Percentiles rank a stretch among this genome's conserved stretches.
These are phyloP conservation scores for Rhinoraja longicauda DNA, from an alignment of 2,797 vertebrate genomes.

Conservation along the genomic window DNA sequence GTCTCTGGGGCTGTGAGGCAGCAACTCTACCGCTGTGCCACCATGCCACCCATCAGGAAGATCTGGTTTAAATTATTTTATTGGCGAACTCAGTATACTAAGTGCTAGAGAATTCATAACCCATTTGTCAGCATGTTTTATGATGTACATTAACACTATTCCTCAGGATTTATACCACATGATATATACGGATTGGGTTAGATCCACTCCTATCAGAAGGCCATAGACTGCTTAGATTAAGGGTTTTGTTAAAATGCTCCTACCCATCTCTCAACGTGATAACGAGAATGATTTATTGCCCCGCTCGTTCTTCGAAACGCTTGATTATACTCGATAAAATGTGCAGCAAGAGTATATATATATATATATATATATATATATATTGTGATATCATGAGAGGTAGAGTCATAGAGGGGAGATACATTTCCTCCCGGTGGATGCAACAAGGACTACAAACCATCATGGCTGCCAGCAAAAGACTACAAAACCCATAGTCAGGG, in stretches of 20 bases:
- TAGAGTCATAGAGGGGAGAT: too few relatives aligned
- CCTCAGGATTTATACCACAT: neutral
- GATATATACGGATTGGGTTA: neutral
- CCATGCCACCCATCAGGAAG: too few relatives aligned
- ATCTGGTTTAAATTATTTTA: neutral
- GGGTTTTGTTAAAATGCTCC: too few relatives aligned
- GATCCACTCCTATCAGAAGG: neutral
- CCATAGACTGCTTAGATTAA: neutral
- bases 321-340: neutral
- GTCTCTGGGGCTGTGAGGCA: too few relatives aligned
- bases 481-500: too few relatives aligned
- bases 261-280: neutral
- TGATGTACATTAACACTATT: neutral
- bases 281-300: neutral
- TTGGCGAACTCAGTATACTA: neutral
- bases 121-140: neutral
- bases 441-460: too few relatives aligned
- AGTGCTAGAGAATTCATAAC: neutral
- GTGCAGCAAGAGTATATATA: neutral
- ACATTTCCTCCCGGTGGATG: too few relatives aligned
- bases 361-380: too few relatives aligned
- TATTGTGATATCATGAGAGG: too few relatives aligned
- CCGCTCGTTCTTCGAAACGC: neutral
- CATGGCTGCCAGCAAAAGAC: too few relatives aligned
- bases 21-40: too few relatives aligned